Percentiles rank a stretch among this genome's conserved stretches.
phyloP scores from a whole-genome alignment of 2,888 invertebrate genomes.

The Thymelicus acteon region DNA sequence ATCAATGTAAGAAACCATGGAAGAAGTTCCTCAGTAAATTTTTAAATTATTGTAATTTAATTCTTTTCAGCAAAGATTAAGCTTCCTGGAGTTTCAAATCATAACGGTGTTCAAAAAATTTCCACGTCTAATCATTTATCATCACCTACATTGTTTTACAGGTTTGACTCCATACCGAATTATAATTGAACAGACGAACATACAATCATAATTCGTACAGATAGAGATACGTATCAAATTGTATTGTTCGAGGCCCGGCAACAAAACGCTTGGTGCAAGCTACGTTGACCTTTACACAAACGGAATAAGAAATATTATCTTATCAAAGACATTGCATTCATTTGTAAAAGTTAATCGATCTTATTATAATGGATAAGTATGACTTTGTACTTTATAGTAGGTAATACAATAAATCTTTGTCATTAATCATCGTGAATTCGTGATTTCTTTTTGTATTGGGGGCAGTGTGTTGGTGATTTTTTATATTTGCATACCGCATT shows the following conservation, averaged over 20 bases:
- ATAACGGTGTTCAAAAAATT: not conserved
- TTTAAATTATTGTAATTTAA: too few relatives aligned
- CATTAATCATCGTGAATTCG: not conserved
- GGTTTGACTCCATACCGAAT: not conserved
- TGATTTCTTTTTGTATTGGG: not conserved
- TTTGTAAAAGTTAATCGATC: slow-evolving; percentile 22
- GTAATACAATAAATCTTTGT: slow-evolving; percentile 1
- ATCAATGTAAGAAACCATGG: too few relatives aligned
- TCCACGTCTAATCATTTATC: too few relatives aligned
- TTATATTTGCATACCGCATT: not conserved
- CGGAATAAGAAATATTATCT: slow-evolving; percentile 23
- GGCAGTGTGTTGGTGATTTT: not conserved
- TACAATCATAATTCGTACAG: not conserved
- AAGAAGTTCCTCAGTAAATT: too few relatives aligned
- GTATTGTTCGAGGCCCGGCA: slow-evolving; percentile 22
- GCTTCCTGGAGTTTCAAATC: not conserved
- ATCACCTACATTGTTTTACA: too few relatives aligned
- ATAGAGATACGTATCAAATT: slow-evolving; percentile 25
- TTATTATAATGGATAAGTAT: not conserved
- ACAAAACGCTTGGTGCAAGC: not conserved
- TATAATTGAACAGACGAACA: slow-evolving; percentile 3
- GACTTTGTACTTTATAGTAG: not conserved
- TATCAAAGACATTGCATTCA: slow-evolving; percentile 24
- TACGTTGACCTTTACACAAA: slow-evolving; percentile 18
- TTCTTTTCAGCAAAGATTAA: too few relatives aligned